phyloP scores from a whole-genome alignment of 2,113 vertebrate genomes.

The Ginglymostoma cirratum region DNA sequence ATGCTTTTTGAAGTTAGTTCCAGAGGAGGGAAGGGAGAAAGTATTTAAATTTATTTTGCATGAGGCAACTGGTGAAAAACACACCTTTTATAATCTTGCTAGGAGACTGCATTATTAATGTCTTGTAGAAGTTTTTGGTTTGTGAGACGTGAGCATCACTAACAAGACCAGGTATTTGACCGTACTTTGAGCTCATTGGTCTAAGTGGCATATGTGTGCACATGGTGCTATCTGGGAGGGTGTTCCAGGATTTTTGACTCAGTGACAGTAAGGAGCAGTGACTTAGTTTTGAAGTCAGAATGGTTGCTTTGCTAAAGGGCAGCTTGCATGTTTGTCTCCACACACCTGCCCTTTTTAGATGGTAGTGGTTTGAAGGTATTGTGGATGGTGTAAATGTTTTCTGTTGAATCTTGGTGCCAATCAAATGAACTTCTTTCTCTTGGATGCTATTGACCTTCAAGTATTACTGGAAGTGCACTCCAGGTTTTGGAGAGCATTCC shows the following conservation, averaged over 20 bases:
- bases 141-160: too few relatives aligned
- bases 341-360: neutral
- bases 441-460: neutral
- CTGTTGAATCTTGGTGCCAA: neutral
- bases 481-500: too few relatives aligned
- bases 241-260: neutral
- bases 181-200: too few relatives aligned
- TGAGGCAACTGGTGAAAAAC: neutral
- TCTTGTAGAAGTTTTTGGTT: neutral
- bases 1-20: neutral
- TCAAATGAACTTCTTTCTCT: neutral
- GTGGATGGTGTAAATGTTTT: neutral
- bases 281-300: neutral
- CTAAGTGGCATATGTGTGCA: neutral
- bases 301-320: neutral
- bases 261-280: neutral
- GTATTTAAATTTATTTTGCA: neutral
- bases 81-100: neutral
- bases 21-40: neutral
- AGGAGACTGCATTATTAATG: neutral
- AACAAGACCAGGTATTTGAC: too few relatives aligned
- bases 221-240: neutral
- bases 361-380: neutral
- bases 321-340: neutral
- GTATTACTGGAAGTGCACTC: too few relatives aligned